These are phyloP conservation scores for Agrotis puta DNA, from an alignment of 2,888 invertebrate species.

Conservation along the genomic window DNA sequence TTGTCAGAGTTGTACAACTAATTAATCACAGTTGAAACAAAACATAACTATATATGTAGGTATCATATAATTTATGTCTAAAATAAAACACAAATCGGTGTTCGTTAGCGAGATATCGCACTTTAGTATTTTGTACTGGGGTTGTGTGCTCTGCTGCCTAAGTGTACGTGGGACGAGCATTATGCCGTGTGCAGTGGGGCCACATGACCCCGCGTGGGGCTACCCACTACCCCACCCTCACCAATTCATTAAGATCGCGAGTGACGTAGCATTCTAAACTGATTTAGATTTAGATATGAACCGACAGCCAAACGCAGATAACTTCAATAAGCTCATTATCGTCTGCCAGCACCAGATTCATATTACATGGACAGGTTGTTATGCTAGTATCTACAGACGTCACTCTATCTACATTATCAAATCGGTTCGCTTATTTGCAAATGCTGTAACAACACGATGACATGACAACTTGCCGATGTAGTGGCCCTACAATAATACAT, in stretches of 20 bases:
- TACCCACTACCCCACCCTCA: slow-evolving; percentile 19
- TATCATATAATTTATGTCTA: slow-evolving; percentile 82
- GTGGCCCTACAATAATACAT: slow-evolving; percentile 45
- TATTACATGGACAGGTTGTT: slow-evolving; percentile 26
- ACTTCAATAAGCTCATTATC: slow-evolving; percentile 4
- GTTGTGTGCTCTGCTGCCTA: slow-evolving; percentile 86
- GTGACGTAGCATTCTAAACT: slow-evolving; percentile 31
- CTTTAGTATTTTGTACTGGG: slow-evolving; percentile 83
- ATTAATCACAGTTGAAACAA: slow-evolving; percentile 92
- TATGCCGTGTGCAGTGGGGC: slow-evolving; percentile 12
- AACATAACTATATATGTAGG: slow-evolving; percentile 85
- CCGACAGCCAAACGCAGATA: slow-evolving; percentile 1
- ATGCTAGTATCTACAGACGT: slow-evolving; percentile 30
- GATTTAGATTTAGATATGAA: slow-evolving; percentile 22
- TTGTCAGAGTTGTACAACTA: slow-evolving; percentile 91
- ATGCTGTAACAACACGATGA: slow-evolving; percentile 27
- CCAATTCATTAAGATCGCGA: slow-evolving; percentile 9
- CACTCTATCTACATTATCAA: slow-evolving; percentile 31
- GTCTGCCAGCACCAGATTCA: slow-evolving; percentile 20
- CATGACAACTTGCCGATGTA: slow-evolving; percentile 46
- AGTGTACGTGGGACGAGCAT: slow-evolving; percentile 47
- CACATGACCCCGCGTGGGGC: slow-evolving; percentile 5
- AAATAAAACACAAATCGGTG: slow-evolving; percentile 79
- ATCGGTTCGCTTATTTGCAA: slow-evolving; percentile 14
- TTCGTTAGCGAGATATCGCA: slow-evolving; percentile 68